Evolutionary conservation across 30 jellyfish, hydroid and myxozoan species (phyloP).

Genomic region (Clytia hemisphaerica): DNA sequence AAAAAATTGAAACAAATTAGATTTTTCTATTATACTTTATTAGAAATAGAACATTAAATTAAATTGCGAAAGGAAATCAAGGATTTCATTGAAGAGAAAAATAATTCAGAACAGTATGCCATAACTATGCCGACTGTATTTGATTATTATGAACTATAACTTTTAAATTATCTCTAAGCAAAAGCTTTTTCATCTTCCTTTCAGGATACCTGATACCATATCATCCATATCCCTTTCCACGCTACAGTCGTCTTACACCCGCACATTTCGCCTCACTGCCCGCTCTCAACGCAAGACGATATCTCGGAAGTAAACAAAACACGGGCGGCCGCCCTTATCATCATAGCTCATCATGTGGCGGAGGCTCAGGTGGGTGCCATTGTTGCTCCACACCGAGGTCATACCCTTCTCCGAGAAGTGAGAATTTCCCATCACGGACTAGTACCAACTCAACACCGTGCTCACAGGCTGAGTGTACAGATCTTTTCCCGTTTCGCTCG

Average conservation of each 20-base stretch:
- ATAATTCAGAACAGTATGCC: no score
- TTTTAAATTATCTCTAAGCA: not conserved
- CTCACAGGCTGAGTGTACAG: not conserved
- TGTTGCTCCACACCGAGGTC: not conserved
- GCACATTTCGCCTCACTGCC: not conserved
- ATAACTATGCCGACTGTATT: no score
- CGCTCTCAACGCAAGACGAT: not conserved
- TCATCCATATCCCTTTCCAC: constrained; percentile 1
- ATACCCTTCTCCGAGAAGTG: not conserved
- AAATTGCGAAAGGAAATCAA: no score
- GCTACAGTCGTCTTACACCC: constrained; percentile 2
- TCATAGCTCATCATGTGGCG: not conserved
- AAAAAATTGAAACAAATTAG: no score
- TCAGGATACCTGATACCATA: not conserved
- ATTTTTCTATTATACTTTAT: no score
- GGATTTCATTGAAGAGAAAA: no score
- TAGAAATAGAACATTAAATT: no score
- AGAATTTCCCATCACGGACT: not conserved
- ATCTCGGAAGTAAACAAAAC: not conserved
- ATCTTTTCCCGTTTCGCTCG: not conserved
- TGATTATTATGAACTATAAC: constrained; percentile 4
- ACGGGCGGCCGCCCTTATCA: not conserved
- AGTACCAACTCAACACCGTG: no score
- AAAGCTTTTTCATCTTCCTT: not conserved
- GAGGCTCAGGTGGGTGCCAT: no score